Conservation (phyloP, 2,113 vertebrate genomes). For the Ivindomyrus marchei region DNA sequence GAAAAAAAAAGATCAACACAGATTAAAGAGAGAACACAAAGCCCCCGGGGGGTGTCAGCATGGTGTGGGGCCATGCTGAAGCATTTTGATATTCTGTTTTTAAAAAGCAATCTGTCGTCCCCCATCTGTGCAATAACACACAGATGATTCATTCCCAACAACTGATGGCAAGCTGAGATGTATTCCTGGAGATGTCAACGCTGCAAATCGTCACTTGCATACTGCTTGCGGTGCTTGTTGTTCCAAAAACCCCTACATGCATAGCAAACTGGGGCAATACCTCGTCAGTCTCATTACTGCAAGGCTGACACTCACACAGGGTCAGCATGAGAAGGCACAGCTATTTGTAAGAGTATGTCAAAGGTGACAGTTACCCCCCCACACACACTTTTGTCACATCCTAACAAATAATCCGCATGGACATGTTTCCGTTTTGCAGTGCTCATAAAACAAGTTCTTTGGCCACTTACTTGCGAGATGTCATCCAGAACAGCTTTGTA, state of each 20-base stretch:
- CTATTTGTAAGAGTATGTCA: neutral
- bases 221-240: neutral
- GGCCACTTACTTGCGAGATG: constrained; percentile 82
- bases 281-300: neutral
- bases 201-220: neutral
- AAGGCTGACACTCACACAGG: neutral
- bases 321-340: neutral
- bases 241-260: neutral
- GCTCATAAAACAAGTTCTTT: neutral
- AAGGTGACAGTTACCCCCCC: neutral
- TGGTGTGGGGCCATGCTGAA: neutral
- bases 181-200: neutral
- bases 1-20: neutral
- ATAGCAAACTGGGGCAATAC: neutral
- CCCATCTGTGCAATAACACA: neutral
- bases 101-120: neutral
- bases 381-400: neutral
- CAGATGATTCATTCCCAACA: neutral
- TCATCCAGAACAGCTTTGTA: constrained; percentile 97
- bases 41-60: neutral
- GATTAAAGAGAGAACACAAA: neutral
- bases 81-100: neutral
- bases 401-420: neutral
- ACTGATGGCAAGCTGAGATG: neutral
- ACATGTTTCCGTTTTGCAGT: neutral